Evolutionary conservation across 2,888 invertebrate species (phyloP).

Genomic region (Sinhomidia bicolor): DNA sequence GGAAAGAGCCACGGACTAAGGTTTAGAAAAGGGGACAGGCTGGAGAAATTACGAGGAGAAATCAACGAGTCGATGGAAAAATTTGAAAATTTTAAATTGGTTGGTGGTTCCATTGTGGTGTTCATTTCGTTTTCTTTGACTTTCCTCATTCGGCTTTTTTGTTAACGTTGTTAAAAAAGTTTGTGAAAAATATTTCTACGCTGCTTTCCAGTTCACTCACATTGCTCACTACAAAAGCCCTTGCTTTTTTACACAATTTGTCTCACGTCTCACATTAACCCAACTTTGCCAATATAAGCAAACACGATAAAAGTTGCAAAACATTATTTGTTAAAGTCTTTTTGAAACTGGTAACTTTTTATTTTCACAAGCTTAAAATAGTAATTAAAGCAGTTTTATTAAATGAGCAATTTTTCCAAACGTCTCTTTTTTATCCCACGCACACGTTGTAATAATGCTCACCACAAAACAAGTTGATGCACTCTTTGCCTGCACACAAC

Average conservation of each 20-base stretch:
- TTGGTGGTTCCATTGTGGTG: constrained; percentile 72
- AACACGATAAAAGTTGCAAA: neutral
- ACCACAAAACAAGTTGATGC: neutral
- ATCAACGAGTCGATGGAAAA: constrained; percentile 80
- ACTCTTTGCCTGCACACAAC: too few species aligned
- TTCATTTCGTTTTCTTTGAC: constrained; percentile 58
- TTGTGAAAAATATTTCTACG: too few species aligned
- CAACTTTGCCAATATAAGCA: neutral
- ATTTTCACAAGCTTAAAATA: too few species aligned
- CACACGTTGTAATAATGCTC: neutral
- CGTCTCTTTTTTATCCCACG: too few species aligned
- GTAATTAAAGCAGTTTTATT: too few species aligned
- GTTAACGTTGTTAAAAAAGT: neutral
- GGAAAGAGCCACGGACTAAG: constrained; percentile 79
- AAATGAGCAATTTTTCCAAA: too few species aligned
- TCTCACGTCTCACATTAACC: constrained; percentile 20
- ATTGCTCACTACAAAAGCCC: too few species aligned
- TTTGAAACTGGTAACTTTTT: too few species aligned
- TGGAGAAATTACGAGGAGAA: constrained; percentile 77
- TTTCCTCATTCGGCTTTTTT: constrained; percentile 67
- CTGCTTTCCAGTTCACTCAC: too few species aligned
- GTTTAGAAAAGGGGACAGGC: constrained; percentile 77
- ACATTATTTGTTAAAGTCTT: too few species aligned
- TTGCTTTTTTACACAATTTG: neutral
- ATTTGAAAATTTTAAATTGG: constrained; percentile 77